These are phyloP conservation scores for Galeopsomyia nigrocyanea DNA, from an alignment of 2,888 invertebrate genomes.

Conservation along the genomic window DNA sequence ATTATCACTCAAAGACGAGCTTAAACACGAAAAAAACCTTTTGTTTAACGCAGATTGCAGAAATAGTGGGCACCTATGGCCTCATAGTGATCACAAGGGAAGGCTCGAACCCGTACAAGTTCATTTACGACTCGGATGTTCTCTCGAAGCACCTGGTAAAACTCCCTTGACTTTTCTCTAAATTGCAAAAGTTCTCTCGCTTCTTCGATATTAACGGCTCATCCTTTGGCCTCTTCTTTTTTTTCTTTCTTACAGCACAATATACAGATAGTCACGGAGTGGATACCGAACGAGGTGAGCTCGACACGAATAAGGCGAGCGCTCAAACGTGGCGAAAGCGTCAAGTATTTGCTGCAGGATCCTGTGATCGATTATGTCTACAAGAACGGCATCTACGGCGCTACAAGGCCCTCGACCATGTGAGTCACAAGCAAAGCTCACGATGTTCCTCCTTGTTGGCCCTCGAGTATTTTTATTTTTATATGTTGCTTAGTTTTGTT, in stretches of 20 bases:
- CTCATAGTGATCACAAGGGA: constrained; percentile 89
- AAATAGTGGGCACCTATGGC: constrained; percentile 87
- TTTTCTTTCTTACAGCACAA: constrained; percentile 75
- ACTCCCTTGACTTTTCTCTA: neutral
- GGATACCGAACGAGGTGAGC: constrained; percentile 94
- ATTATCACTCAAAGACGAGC: no score
- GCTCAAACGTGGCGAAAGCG: constrained; percentile 83
- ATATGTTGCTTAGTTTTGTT: constrained; percentile 25
- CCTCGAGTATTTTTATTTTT: constrained; percentile 33
- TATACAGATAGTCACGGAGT: constrained; percentile 90
- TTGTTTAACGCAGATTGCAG: constrained; percentile 31
- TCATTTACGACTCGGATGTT: constrained; percentile 93
- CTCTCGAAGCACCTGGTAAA: constrained; percentile 87
- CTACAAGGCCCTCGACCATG: constrained; percentile 51
- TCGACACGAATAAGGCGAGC: constrained; percentile 90
- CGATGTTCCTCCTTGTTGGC: constrained; percentile 4
- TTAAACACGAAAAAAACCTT: neutral
- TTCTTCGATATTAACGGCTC: constrained; percentile 9
- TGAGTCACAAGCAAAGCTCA: constrained; percentile 33
- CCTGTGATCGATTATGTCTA: constrained; percentile 85
- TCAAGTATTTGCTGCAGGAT: constrained; percentile 88
- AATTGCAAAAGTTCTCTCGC: constrained; percentile 1
- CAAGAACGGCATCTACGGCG: constrained; percentile 78
- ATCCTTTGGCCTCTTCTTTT: neutral
- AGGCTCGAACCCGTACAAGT: constrained; percentile 86